Conservation (phyloP, 2,113 vertebrate species). For the Hippocampus barbouri region DNA sequence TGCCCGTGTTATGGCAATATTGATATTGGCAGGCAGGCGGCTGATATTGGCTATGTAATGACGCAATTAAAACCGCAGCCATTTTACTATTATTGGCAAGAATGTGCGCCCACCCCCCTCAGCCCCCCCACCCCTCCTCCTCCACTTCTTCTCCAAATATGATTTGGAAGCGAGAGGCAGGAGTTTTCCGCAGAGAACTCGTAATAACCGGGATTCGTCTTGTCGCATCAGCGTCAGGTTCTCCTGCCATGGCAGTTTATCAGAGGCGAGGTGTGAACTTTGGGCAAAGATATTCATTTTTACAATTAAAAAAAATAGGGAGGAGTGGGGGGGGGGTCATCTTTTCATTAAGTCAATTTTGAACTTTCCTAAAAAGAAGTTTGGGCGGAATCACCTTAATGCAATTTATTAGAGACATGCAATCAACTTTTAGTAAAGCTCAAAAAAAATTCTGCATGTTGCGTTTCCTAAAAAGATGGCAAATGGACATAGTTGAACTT, state of each 20-base stretch:
- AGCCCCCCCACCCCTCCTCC: slow-evolving; percentile 14
- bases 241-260: slow-evolving; percentile 68
- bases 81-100: slow-evolving; percentile 79
- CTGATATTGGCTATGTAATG: slow-evolving; percentile 80
- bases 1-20: slow-evolving; percentile 77
- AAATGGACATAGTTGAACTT: no score
- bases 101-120: slow-evolving; percentile 28
- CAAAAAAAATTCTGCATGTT: no score
- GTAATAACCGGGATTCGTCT: slow-evolving; percentile 74
- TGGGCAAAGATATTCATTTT: slow-evolving; percentile 8
- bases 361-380: neutral
- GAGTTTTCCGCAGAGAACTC: slow-evolving; percentile 66
- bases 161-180: slow-evolving; percentile 71
- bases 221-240: slow-evolving; percentile 60
- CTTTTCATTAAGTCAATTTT: neutral
- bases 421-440: no score
- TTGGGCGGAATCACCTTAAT: no score
- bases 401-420: no score
- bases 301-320: neutral
- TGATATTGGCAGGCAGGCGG: slow-evolving; percentile 78
- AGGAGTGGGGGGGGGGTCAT: no score
- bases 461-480: no score
- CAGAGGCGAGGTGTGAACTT: slow-evolving; percentile 48
- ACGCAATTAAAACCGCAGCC: slow-evolving; percentile 80
- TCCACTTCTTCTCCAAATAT: slow-evolving; percentile 71